Percentiles rank a stretch among this genome's conserved stretches.
phyloP scores from a whole-genome alignment of 2,797 vertebrate genomes.

The Notolabrus celidotus region DNA sequence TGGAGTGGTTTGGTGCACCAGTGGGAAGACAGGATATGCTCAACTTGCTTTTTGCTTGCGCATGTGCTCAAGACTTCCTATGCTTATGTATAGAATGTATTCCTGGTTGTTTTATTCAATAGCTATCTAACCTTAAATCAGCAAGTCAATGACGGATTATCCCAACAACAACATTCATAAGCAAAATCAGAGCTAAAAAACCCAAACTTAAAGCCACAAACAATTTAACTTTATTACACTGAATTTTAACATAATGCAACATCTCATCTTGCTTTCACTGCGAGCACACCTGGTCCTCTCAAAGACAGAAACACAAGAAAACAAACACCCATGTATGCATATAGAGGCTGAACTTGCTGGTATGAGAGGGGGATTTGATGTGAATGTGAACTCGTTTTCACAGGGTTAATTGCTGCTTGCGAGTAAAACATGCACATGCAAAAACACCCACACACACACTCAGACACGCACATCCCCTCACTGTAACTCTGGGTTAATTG shows the following conservation, averaged over 20 bases:
- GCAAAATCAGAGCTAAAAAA: background rate
- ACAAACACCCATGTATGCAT: constrained; percentile 30
- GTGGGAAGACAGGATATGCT: background rate
- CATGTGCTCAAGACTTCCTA: no score
- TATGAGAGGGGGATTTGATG: constrained; percentile 39
- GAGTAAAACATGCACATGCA: constrained; percentile 13
- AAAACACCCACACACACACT: constrained; percentile 18
- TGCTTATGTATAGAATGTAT: background rate
- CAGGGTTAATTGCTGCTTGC: constrained; percentile 50
- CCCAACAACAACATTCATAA: no score
- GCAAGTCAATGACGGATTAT: no score
- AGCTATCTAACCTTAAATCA: background rate
- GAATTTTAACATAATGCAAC: no score
- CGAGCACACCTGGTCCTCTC: background rate
- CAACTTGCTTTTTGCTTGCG: background rate
- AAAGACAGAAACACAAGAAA: background rate
- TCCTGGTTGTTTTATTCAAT: background rate
- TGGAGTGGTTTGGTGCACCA: background rate
- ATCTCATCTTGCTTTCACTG: background rate
- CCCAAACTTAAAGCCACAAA: background rate
- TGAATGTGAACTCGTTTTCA: constrained; percentile 44
- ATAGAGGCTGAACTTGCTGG: constrained; percentile 6
- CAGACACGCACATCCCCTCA: constrained; percentile 7
- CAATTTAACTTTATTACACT: no score
- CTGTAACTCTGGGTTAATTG: constrained; percentile 66